Evolutionary conservation across 2,113 vertebrate species (phyloP).

Genomic region (Synodontis membranacea): DNA sequence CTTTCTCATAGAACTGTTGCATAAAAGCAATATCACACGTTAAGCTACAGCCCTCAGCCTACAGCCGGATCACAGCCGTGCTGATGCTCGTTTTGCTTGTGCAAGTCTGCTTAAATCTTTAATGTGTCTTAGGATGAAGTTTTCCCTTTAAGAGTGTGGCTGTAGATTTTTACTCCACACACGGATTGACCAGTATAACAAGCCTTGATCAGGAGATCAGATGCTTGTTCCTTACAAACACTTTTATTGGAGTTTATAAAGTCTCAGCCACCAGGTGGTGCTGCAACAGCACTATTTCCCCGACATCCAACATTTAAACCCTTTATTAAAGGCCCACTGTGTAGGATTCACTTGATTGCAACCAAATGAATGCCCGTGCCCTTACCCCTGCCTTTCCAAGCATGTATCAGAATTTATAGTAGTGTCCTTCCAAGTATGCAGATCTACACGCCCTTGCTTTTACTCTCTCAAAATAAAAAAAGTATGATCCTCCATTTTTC

Average conservation of each 20-base stretch:
- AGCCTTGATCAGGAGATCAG: background rate
- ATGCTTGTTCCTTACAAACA: background rate
- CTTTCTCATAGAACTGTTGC: background rate
- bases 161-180: background rate
- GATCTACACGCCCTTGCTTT: too few relatives aligned
- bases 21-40: background rate
- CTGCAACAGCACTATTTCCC: background rate
- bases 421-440: too few relatives aligned
- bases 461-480: too few relatives aligned
- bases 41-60: background rate
- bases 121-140: background rate
- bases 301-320: too few relatives aligned
- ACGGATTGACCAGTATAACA: background rate
- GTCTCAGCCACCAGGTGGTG: background rate
- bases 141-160: background rate
- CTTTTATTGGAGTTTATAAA: background rate
- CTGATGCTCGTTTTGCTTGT: background rate
- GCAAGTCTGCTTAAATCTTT: background rate
- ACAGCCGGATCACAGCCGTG: background rate
- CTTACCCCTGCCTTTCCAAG: too few relatives aligned
- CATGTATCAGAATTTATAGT: too few relatives aligned
- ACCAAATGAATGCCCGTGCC: too few relatives aligned
- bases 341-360: too few relatives aligned
- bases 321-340: too few relatives aligned
- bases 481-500: too few relatives aligned